Conservation (phyloP, 2,113 vertebrate species). For the Saguinus imperator region DNA sequence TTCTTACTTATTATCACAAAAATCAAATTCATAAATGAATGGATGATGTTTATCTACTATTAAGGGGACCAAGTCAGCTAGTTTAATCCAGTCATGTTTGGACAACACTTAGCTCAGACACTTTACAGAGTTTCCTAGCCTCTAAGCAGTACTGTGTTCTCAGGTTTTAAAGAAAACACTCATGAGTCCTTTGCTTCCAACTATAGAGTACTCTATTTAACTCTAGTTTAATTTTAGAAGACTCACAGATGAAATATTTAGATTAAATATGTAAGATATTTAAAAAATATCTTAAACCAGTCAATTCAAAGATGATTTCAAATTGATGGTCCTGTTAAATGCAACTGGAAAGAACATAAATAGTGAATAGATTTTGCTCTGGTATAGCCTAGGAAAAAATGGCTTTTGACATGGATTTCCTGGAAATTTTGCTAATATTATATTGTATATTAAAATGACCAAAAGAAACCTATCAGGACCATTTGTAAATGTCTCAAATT, state of each 20-base stretch:
- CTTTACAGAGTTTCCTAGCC: background rate
- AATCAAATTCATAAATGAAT: constrained; percentile 4
- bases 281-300: background rate
- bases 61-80: background rate
- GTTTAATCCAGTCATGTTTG: background rate
- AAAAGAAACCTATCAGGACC: background rate
- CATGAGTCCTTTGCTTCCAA: background rate
- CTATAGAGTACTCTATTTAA: background rate
- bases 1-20: constrained; percentile 31
- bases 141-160: background rate
- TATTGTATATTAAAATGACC: background rate
- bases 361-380: background rate
- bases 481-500: background rate
- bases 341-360: background rate
- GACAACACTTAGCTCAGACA: background rate
- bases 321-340: background rate
- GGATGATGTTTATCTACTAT: background rate
- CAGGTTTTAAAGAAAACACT: background rate
- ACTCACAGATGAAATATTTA: background rate
- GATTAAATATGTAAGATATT: background rate
- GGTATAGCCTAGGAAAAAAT: background rate
- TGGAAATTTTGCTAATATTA: background rate
- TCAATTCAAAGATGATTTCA: background rate
- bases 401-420: background rate
- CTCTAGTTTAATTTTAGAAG: background rate